Percentiles rank a stretch among this genome's conserved stretches.
These are phyloP conservation scores for Hymenochirus boettgeri DNA, from an alignment of 2,113 vertebrate species.

Conservation along the genomic window DNA sequence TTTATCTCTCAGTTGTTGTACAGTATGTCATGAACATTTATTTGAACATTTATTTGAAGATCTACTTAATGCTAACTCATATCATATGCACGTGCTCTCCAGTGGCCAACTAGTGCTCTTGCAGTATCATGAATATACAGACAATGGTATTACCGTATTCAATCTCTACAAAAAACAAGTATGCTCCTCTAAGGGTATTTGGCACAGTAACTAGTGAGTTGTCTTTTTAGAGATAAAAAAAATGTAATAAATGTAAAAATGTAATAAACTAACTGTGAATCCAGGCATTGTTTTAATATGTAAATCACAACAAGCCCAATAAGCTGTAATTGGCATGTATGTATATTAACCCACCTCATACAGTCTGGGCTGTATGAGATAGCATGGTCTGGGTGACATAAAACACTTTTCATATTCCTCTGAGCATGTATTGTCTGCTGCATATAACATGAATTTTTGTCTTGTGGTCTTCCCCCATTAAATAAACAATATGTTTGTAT, in stretches of 20 bases:
- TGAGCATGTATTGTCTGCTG: background rate
- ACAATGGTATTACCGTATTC: slow-evolving; percentile 27
- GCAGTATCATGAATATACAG: background rate
- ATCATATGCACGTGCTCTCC: slow-evolving; percentile 34
- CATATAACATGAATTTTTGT: background rate
- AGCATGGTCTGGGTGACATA: slow-evolving; percentile 21
- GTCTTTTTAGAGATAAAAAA: background rate
- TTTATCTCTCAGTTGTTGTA: slow-evolving; percentile 42
- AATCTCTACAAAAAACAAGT: slow-evolving; percentile 23
- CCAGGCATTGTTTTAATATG: slow-evolving; percentile 13
- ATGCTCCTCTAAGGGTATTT: background rate
- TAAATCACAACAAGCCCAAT: background rate
- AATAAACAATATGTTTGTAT: background rate
- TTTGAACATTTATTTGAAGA: slow-evolving; percentile 38
- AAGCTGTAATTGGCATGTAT: slow-evolving; percentile 8
- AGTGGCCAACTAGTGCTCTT: slow-evolving; percentile 19
- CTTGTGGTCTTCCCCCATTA: background rate
- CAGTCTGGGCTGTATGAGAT: slow-evolving; percentile 10
- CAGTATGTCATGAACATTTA: slow-evolving; percentile 33
- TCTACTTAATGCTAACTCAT: slow-evolving; percentile 35
- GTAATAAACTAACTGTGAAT: background rate
- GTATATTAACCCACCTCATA: background rate
- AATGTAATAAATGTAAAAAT: background rate
- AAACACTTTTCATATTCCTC: slow-evolving; percentile 7
- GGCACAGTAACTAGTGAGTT: slow-evolving; percentile 4